Evolutionary conservation across 2,797 vertebrate genomes (phyloP), one percentile per base, ranked within the genome.

Genomic region (Tachyglossus aculeatus): DNA sequence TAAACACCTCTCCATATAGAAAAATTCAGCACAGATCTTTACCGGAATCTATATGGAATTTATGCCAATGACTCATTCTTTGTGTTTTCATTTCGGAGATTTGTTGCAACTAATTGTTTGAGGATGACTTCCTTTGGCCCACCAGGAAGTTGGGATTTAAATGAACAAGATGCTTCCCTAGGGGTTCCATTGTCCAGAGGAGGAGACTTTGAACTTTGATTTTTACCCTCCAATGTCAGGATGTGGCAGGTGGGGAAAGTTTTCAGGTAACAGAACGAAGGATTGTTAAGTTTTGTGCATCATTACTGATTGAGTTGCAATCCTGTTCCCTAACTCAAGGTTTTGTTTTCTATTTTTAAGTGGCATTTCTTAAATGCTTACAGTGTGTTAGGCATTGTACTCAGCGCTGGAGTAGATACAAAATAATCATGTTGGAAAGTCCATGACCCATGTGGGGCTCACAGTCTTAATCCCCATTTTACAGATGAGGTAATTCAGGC

Each of bases 101-200:
- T 24, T 50, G 3, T 44, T 52, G 65, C 8, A 7, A 82, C 39
- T 62, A 52, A 15, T 40, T 16, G 6, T 58, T 50, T 40, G 37
- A 51, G 52, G 65, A 45, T 73, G 41, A 54, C 44, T 77, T 40
- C 41, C 25, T 62, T 60, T 59, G 39, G n/a, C 36, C 51, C 56
- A 60, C 61, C 76, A 76, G 74, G 68, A n/a, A n/a, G n/a, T n/a
- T n/a, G n/a, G n/a, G 55, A 67, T 63, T 29, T 52, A 43, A 60
- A 68, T 31, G 43, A n/a, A n/a, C 29, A 53, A 25, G 43, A 24
- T 37, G 5, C 45, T 77, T 54, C 21, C 57, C n/a, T 31, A 62
- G 43, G 36, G 11, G 38, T 2, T n/a, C 36, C 32, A 44, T 7
- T 18, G 3, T 24, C 51, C 25, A 61, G 9, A 39, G 14, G 19